Conservation (phyloP, 2,888 invertebrate species). For the Rotaria sp. region DNA sequence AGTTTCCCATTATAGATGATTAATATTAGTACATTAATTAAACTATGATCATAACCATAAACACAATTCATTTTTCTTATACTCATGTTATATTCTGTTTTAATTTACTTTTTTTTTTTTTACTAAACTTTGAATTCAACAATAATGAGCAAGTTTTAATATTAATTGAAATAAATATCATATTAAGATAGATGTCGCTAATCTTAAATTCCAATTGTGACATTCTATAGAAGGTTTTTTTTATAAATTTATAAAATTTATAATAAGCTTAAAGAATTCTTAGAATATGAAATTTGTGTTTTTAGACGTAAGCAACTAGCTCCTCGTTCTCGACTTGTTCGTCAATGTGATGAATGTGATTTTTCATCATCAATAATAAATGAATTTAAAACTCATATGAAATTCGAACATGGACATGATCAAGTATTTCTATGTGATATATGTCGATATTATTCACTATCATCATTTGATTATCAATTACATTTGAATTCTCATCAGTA, state of each 20-base stretch:
- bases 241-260: neutral
- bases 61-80: no score
- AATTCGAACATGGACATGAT: constrained; percentile 35
- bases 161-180: no score
- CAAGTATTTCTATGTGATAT: constrained; percentile 38
- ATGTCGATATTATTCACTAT: constrained; percentile 36
- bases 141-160: no score
- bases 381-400: constrained; percentile 40
- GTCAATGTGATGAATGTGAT: constrained; percentile 37
- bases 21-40: no score
- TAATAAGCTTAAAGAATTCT: neutral
- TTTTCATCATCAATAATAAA: constrained; percentile 1
- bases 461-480: constrained; percentile 39
- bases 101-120: no score
- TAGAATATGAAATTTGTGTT: neutral
- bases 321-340: neutral
- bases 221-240: no score
- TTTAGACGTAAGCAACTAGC: constrained; percentile 25
- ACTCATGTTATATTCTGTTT: no score
- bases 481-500: constrained; percentile 34
- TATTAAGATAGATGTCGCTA: no score
- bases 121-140: no score
- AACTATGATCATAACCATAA: no score
- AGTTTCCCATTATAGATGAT: no score
- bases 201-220: no score